Evolutionary conservation across 2,888 invertebrate species (phyloP), one percentile per base, ranked within the genome.

Genomic region (Cephus rjabovi): DNA sequence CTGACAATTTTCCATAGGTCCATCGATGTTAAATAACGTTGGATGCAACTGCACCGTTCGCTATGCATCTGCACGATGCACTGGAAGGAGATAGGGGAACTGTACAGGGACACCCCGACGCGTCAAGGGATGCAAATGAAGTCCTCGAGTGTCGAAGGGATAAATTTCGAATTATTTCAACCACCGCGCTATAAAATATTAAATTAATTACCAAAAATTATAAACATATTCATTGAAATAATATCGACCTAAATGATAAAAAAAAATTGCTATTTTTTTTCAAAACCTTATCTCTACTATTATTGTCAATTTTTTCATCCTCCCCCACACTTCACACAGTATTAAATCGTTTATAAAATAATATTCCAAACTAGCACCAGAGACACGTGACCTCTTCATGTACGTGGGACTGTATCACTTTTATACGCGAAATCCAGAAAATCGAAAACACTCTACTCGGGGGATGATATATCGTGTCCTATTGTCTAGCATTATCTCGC

Each of bases 51-150:
- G 56, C 40, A 40, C 4, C 85, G 81, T 85, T 77, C 80, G 78
- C 75, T 80, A 77, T 81, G 81, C 80, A 81, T 81, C 81, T 82
- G 82, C 81, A 80, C 80, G 76, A 80, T 78, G 75, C 34, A 78
- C 73, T 83, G 84, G 81, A 78, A 80, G 79, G 74, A 75, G 76
- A 80, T 56, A 56, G 56, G 23, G 6, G 0, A 56, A 56, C 2
- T 56, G 2, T 23, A 23, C 6, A 23, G 23, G 6, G 6, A 1
- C 15, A 15, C 1, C 0, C 40, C 23, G 23, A 23, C 23, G 56
- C 56, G 9, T 23, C 23, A 56, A 56, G 56, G 56, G 56, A 23
- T 56, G 40, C 40, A 56, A 56, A 56, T 23, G 40, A 23, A 56
- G 40, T 40, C 40, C 4, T 12, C 4, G 4, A 40, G 40, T 12